These are phyloP conservation scores for Schizaphis graminum DNA, from an alignment of 2,888 invertebrate species.

Conservation along the genomic window DNA sequence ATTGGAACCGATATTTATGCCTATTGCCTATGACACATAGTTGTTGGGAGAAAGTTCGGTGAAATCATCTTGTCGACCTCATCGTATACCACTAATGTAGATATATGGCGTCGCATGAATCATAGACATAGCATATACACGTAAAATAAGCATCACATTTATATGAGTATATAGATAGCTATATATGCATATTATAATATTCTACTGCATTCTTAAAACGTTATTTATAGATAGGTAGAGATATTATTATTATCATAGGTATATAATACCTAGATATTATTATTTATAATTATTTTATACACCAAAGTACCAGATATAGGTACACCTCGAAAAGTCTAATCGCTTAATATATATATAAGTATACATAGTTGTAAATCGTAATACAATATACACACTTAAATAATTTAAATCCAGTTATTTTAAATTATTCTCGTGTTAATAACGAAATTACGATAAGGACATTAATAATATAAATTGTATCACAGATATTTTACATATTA, in stretches of 20 bases:
- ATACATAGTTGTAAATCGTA: not conserved
- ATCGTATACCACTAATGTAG: constrained; percentile 1
- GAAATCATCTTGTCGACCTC: constrained; percentile 63
- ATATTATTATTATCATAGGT: not conserved
- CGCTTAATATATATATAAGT: not conserved
- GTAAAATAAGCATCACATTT: not conserved
- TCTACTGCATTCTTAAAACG: not conserved
- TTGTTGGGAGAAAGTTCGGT: constrained; percentile 63
- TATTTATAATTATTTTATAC: not conserved
- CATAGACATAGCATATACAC: not conserved
- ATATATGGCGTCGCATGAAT: constrained; percentile 1
- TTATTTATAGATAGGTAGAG: not conserved
- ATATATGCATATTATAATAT: not conserved
- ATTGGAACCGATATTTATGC: constrained; percentile 56
- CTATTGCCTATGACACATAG: constrained; percentile 61
- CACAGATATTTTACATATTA: not conserved
- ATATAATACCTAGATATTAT: not conserved
- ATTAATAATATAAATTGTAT: not conserved
- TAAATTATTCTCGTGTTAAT: not conserved
- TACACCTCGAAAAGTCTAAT: not conserved
- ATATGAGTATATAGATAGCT: not conserved
- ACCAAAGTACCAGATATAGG: not conserved
- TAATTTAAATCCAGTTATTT: not conserved
- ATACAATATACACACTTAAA: not conserved
- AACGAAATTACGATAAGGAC: not conserved